Percentiles rank a stretch among this genome's conserved stretches.
phyloP scores from a whole-genome alignment of 2,113 vertebrate species.

The Xenopus laevis region DNA sequence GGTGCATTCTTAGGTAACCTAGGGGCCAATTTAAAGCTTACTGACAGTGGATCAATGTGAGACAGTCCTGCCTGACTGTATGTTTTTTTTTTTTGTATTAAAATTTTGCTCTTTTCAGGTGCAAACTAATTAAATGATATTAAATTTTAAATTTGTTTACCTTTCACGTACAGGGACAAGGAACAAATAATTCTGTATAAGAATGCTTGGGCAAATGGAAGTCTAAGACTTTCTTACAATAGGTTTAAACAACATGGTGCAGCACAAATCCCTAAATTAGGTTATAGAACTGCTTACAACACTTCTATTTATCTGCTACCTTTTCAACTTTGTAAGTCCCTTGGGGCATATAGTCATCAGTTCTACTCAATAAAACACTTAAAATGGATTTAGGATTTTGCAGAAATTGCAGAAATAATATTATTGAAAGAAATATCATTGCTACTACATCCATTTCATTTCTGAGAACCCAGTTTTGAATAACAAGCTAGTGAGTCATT shows the following conservation, averaged over 20 bases:
- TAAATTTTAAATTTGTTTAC: not conserved
- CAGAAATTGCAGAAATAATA: not conserved
- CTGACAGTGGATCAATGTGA: not conserved
- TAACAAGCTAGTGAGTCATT: not conserved
- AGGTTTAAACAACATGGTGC: not conserved
- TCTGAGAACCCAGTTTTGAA: not conserved
- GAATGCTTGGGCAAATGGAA: not conserved
- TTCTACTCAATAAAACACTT: conserved; percentile 3
- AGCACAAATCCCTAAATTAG: not conserved
- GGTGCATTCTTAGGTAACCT: conserved; percentile 9
- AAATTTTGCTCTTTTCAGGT: not conserved
- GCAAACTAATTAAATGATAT: not conserved
- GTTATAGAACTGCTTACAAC: not conserved
- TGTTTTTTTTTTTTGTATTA: no score
- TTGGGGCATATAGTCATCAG: not conserved
- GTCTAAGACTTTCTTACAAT: not conserved
- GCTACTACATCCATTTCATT: not conserved
- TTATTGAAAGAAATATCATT: not conserved
- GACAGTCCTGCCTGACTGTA: not conserved
- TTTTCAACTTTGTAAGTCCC: not conserved
- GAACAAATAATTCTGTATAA: not conserved
- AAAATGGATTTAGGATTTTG: not conserved
- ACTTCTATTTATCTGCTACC: not conserved
- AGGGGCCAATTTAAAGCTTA: not conserved
- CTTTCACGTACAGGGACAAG: not conserved